Evolutionary conservation across 2,113 vertebrate species (phyloP).

Genomic region (Saimiri boliviensis): DNA sequence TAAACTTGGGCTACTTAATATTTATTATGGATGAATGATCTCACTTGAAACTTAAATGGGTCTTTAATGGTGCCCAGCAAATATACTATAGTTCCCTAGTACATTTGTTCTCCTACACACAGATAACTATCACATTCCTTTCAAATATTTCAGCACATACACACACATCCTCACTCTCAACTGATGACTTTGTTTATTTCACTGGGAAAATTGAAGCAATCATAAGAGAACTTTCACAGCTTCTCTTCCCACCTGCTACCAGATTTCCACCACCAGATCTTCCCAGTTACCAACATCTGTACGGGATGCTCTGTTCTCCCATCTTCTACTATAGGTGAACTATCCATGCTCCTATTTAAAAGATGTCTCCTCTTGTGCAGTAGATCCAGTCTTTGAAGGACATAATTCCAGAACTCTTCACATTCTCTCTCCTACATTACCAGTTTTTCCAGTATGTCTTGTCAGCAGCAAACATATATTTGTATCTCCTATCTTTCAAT

Average conservation of each 20-base stretch:
- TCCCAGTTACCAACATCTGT: background rate
- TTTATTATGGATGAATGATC: background rate
- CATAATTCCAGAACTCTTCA: background rate
- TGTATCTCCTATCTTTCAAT: constrained; percentile 27
- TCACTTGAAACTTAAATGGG: background rate
- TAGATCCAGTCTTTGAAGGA: background rate
- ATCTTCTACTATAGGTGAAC: background rate
- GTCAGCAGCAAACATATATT: background rate
- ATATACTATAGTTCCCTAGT: background rate
- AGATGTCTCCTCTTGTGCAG: background rate
- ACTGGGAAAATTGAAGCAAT: background rate
- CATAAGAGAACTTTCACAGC: background rate
- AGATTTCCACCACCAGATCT: background rate
- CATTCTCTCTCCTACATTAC: background rate
- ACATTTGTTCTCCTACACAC: background rate
- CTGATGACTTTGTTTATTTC: background rate
- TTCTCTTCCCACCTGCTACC: background rate
- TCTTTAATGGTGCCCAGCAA: background rate
- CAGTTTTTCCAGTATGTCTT: background rate
- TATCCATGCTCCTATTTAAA: background rate
- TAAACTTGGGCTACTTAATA: background rate
- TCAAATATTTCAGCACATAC: constrained; percentile 26
- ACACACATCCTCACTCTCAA: background rate
- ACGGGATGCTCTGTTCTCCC: background rate
- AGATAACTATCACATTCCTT: background rate